phyloP scores from a whole-genome alignment of 1,140 invertebrate genomes.

The Danaus melanippus region DNA sequence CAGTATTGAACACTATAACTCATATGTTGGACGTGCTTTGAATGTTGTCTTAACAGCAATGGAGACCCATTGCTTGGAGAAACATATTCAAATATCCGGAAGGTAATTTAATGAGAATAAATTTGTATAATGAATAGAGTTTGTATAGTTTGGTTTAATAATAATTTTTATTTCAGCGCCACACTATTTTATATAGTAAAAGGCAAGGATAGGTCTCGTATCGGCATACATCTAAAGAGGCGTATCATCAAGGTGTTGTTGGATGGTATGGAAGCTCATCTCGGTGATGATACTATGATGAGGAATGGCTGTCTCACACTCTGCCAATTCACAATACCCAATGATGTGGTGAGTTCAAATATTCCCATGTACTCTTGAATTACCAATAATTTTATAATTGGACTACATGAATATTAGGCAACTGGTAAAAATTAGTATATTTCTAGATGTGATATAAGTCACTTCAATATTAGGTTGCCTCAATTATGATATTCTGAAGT shows the following conservation, averaged over 20 bases:
- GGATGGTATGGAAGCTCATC: constrained; percentile 90
- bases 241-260: constrained; percentile 86
- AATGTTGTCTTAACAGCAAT: constrained; percentile 88
- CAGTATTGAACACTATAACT: constrained; percentile 78
- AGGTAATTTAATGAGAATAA: constrained; percentile 72
- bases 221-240: constrained; percentile 79
- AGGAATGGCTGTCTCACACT: constrained; percentile 95
- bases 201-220: constrained; percentile 80
- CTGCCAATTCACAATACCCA: constrained; percentile 95
- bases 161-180: constrained; percentile 76
- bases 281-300: constrained; percentile 92
- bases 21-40: constrained; percentile 80
- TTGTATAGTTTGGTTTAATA: neutral
- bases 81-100: constrained; percentile 93
- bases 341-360: constrained; percentile 86
- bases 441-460: no score
- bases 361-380: no score
- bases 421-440: no score
- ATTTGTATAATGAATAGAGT: neutral
- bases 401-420: no score
- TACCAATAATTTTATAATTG: no score
- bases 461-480: no score
- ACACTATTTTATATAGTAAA: constrained; percentile 96
- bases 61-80: constrained; percentile 85
- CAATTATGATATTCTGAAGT: no score